A percentile compares a stretch with the other conserved stretches of the same genome.
Evolutionary conservation across 2,113 vertebrate genomes (phyloP).

Genomic region (Eurypyga helias): DNA sequence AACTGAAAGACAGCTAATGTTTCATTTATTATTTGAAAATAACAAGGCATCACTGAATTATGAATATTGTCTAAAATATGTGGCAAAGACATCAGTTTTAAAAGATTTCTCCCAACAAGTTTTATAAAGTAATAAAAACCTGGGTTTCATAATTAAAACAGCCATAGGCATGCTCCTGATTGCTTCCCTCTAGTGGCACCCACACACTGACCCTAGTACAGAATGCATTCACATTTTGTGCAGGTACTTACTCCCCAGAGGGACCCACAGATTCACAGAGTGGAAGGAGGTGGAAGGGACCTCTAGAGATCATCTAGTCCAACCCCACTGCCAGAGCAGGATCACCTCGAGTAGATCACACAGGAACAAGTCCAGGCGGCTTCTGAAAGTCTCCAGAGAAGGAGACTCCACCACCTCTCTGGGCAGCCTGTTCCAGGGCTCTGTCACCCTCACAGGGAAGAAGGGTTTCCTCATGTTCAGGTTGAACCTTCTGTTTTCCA

Average conservation of each 20-base stretch:
- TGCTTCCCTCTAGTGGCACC: background rate
- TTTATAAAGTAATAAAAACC: background rate
- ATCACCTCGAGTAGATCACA: too few species aligned
- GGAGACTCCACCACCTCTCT: too few species aligned
- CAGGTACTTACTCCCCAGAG: background rate
- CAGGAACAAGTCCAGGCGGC: too few species aligned
- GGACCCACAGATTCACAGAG: background rate
- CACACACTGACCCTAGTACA: background rate
- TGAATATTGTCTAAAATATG: background rate
- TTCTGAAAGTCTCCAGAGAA: too few species aligned
- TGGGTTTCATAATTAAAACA: background rate
- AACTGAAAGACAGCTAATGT: background rate
- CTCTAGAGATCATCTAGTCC: too few species aligned
- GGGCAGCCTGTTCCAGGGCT: too few species aligned
- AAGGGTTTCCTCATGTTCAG: too few species aligned
- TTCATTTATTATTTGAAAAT: background rate
- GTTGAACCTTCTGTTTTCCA: too few species aligned
- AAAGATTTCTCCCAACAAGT: background rate
- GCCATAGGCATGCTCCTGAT: background rate
- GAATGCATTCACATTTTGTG: background rate
- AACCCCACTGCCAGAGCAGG: too few species aligned
- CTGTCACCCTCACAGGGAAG: too few species aligned
- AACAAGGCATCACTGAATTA: background rate
- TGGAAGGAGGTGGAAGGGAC: too few species aligned
- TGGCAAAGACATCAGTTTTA: background rate